Percentiles rank a stretch among this genome's conserved stretches.
phyloP scores from a whole-genome alignment of 2,113 vertebrate species.

The Leptodactylus fuscus region DNA sequence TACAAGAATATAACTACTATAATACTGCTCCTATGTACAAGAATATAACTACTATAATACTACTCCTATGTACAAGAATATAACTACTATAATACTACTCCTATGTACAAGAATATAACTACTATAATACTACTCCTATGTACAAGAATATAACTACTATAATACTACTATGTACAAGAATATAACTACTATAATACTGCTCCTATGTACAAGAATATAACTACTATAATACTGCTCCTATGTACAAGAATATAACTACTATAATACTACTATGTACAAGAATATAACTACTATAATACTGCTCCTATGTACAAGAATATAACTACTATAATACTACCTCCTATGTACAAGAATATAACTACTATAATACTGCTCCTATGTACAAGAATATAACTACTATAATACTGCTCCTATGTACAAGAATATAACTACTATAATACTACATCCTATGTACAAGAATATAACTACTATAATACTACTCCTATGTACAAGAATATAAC shows the following conservation, averaged over 20 bases:
- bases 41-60: no score
- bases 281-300: not conserved
- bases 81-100: no score
- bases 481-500: not conserved
- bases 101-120: no score
- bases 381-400: conserved; percentile 1
- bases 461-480: not conserved
- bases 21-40: no score
- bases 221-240: not conserved
- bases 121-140: no score
- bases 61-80: no score
- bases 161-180: not conserved
- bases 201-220: not conserved
- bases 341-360: no score
- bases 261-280: not conserved
- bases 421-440: no score
- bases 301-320: not conserved
- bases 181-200: not conserved
- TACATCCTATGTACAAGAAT: not conserved
- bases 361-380: not conserved
- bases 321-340: not conserved
- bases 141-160: conserved; percentile 16
- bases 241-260: not conserved
- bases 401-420: not conserved
- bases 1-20: no score